Base-by-base conservation (phyloP, 64 coral and sea anemone species). In the Montipora sp. region DNA sequence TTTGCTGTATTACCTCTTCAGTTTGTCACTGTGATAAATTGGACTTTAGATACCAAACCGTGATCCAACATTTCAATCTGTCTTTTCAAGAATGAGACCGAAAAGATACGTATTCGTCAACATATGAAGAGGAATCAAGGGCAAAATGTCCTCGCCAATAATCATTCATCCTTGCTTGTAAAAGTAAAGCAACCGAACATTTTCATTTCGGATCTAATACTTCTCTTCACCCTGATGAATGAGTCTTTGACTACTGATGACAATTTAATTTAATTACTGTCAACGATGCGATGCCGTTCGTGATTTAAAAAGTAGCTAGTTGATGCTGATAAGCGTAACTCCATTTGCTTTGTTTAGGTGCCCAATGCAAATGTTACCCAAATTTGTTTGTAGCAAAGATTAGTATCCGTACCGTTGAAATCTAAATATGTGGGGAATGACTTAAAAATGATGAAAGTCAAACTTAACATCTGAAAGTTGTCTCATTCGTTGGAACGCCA, bases 211-310 rank as follows among this genome's bases (percentile, higher is more conserved):
- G 63, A 85, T 50, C 15, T 50, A 50, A 21, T 20, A 71, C 4
- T 69, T 71, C 65, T 71, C 65, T 65, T 65, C 15, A 51, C 58
- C 12, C 43, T 48, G 82, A 85, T 85, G 82, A 85, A 85, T 85
- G 82, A 7, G 46, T 7, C 47, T 85, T 85, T 85, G 68, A 85
- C 65, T 71, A n/a, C 61, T 63, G 82, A 85, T 71, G 82, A 85
- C 82, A 85, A 71, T 59, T 71, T 85, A 50, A 85, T 85, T 85
- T 49, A 85, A 85, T 85, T 85, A 85, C 61, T 85, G 82, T 85
- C 82, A 85, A 43, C 46, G 51, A 71, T 5, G 23, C 15, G 44
- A 71, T 85, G 65, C 47, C 5, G 51, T 3, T 63, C 60, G 60
- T 14, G 13, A 63, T 63, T 63, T 50, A 71, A n/a, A 85, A 65